These are phyloP conservation scores for Cephus sareptanus DNA, from an alignment of 2,888 invertebrate species.

Conservation along the genomic window DNA sequence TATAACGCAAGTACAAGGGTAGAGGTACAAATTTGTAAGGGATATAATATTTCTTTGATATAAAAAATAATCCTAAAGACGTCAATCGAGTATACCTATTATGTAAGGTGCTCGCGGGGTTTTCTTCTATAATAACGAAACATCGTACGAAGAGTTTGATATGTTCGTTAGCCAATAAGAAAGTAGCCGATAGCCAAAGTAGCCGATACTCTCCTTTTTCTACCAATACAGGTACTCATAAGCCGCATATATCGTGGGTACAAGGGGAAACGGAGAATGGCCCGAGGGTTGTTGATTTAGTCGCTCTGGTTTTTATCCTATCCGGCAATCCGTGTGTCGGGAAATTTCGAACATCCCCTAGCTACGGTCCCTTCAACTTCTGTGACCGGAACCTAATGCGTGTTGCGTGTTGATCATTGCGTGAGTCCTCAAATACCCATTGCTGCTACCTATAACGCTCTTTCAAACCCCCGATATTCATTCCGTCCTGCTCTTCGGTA, in stretches of 20 bases:
- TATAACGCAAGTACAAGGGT: not conserved
- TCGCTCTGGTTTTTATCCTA: not conserved
- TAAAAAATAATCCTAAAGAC: not conserved
- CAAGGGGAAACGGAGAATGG: not conserved
- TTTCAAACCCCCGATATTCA: not conserved
- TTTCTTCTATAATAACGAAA: not conserved
- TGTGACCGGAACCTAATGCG: not conserved
- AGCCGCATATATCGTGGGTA: not conserved
- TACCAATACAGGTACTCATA: not conserved
- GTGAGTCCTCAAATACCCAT: not conserved
- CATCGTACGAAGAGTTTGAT: not conserved
- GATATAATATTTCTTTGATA: not conserved
- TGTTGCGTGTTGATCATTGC: conserved; percentile 1
- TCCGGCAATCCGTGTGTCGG: not conserved
- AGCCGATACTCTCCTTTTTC: not conserved
- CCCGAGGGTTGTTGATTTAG: conserved; percentile 1
- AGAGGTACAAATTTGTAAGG: not conserved
- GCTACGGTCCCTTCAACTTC: not conserved
- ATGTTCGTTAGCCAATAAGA: not conserved
- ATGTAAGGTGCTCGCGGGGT: not conserved
- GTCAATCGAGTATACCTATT: not conserved
- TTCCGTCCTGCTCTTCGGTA: not conserved
- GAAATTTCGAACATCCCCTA: not conserved
- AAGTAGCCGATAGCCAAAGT: not conserved
- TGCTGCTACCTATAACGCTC: not conserved